Evolutionary conservation across 2,888 invertebrate genomes (phyloP).

Genomic region (Eupithecia subumbrata): DNA sequence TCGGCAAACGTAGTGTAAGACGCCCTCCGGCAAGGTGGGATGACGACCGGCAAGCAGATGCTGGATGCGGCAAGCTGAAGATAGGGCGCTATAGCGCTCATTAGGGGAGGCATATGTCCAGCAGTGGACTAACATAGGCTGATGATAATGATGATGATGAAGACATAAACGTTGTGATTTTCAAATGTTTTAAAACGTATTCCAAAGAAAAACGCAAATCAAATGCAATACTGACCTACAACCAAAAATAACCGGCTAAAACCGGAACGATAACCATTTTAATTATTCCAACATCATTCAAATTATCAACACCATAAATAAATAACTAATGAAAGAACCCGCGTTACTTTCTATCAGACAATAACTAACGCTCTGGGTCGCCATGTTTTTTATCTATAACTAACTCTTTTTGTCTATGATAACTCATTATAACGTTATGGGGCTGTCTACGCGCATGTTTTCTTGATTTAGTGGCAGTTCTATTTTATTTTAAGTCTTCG

Average conservation of each 20-base stretch:
- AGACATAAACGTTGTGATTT: not conserved
- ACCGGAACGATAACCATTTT: not conserved
- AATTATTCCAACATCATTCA: constrained; percentile 24
- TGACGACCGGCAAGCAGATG: no score
- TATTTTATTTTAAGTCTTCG: constrained; percentile 24
- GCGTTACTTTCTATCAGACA: constrained; percentile 48
- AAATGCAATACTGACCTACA: not conserved
- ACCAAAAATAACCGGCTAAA: not conserved
- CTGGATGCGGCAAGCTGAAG: no score
- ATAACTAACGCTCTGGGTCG: constrained; percentile 54
- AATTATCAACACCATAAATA: constrained; percentile 39
- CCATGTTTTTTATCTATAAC: constrained; percentile 45
- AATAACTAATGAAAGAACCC: constrained; percentile 46
- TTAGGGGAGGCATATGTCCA: no score
- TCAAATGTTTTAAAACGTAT: not conserved
- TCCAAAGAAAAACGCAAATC: not conserved
- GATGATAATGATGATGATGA: no score
- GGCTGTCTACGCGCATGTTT: constrained; percentile 53
- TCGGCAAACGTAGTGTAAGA: no score
- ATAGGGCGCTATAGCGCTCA: no score
- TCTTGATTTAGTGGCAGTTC: constrained; percentile 48
- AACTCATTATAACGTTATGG: constrained; percentile 54
- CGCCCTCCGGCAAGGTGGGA: no score
- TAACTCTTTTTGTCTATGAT: constrained; percentile 45
- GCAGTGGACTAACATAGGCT: no score